phyloP scores from a whole-genome alignment of 2,113 vertebrate species.

The Oriolus oriolus region DNA sequence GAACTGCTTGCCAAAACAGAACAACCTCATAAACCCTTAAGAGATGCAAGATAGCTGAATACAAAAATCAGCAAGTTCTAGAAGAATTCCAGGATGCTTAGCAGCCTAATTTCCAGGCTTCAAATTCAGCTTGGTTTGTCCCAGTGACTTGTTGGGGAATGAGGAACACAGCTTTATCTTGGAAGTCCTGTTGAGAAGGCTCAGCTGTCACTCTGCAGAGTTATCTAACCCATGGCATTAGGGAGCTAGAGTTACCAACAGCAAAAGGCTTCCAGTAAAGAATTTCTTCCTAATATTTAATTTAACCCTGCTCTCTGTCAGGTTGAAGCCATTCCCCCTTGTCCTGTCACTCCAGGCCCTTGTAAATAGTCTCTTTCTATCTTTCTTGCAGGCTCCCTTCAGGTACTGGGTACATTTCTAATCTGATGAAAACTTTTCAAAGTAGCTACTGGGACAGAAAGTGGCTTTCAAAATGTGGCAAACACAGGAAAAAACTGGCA shows the following conservation, averaged over 20 bases:
- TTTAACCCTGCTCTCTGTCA: background rate
- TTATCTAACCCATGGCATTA: background rate
- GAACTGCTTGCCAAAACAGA: background rate
- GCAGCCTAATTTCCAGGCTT: background rate
- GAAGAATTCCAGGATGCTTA: background rate
- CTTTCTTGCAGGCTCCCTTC: background rate
- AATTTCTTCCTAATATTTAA: background rate
- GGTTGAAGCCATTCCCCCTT: background rate
- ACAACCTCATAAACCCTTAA: background rate
- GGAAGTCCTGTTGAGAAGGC: background rate
- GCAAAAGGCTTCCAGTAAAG: background rate
- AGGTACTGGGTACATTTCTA: background rate
- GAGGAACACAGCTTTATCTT: background rate
- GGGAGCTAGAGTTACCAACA: background rate
- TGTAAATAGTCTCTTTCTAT: background rate
- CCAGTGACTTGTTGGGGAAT: background rate
- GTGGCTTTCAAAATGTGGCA: background rate
- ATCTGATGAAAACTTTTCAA: background rate
- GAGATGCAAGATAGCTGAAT: background rate
- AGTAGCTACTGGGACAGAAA: background rate
- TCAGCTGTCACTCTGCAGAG: background rate
- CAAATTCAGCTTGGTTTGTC: background rate
- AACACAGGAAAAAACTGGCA: background rate
- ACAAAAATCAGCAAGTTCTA: constrained; percentile 16
- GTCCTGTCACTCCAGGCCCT: background rate